These are phyloP conservation scores for Ectemnius lituratus DNA, from an alignment of 2,888 invertebrate genomes.

Conservation along the genomic window DNA sequence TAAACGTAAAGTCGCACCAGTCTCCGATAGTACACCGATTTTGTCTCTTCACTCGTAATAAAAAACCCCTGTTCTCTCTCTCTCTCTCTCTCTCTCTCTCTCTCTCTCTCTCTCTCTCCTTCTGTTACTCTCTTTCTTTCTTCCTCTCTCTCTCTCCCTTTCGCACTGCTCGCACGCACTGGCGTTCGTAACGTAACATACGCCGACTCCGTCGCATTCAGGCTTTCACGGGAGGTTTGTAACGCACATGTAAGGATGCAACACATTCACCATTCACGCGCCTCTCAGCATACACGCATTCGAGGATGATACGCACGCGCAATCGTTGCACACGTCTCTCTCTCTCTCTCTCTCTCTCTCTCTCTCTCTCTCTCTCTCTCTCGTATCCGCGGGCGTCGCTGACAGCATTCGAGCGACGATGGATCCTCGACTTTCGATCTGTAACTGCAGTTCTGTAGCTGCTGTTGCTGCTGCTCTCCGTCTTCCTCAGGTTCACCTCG, in stretches of 20 bases:
- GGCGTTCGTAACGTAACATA: constrained; percentile 25
- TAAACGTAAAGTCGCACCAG: constrained; percentile 59
- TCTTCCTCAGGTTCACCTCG: constrained; percentile 35
- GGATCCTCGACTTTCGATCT: constrained; percentile 33
- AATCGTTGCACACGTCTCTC: constrained; percentile 24
- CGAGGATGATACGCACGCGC: constrained; percentile 9
- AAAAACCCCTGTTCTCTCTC: constrained; percentile 20
- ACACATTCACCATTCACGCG: constrained; percentile 1
- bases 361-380: constrained; percentile 30
- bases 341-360: constrained; percentile 20
- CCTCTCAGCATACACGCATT: background rate
- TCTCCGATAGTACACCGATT: constrained; percentile 57
- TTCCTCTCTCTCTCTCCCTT: constrained; percentile 14
- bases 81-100: background rate
- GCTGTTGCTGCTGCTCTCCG: constrained; percentile 22
- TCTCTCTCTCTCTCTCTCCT: too few species aligned
- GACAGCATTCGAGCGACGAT: constrained; percentile 44
- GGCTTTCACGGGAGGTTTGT: constrained; percentile 21
- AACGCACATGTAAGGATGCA: constrained; percentile 3
- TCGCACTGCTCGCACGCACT: constrained; percentile 18
- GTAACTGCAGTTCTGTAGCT: constrained; percentile 19
- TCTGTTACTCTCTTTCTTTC: background rate
- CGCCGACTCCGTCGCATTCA: constrained; percentile 8
- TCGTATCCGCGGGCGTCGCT: constrained; percentile 37
- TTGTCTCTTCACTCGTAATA: constrained; percentile 49